Evolutionary conservation across 37 sponge, comb jelly and placozoan genomes (phyloP), one percentile per base, ranked within the genome.

Genomic region (Oscarella lobularis): DNA sequence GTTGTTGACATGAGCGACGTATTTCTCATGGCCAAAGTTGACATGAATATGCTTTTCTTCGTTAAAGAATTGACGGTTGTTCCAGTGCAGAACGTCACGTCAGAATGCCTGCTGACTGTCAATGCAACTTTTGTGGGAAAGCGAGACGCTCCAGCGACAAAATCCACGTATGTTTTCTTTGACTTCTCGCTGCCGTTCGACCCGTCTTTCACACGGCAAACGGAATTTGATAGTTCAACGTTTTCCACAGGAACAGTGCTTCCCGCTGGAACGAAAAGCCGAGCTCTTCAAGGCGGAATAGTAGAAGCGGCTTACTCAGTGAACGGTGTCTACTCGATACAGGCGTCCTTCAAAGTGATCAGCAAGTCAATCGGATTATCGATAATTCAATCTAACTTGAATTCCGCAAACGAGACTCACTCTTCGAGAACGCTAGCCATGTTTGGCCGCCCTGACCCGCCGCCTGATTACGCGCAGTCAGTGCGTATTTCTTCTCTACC

Each of bases 111-210:
- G 31, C 31, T 68, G 6, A 20, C 33, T 4, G 6, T 68, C 31
- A 68, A 68, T 35, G 71, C 31, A 20, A 68, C 31, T 14, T 20
- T 68, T 30, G 60, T 48, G 20, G 20, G 20, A 48, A 9, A 20
- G 60, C 9, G 60, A 48, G 60, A 48, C 20, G 60, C 20, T 48
- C n/a, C n/a, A n/a, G n/a, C n/a, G n/a, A n/a, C n/a, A n/a, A n/a
- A n/a, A n/a, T n/a, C n/a, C n/a, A n/a, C n/a, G n/a, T 48, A 48
- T 20, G 60, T 48, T 48, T 48, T 48, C 60, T 48, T 48, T 48
- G 60, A 48, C 60, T 48, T 48, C 14, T 27, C 60, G 14, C 20
- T 48, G 9, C 20, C 60, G 20, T 48, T 48, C 20, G 60, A 48
- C 60, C 14, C 60, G 20, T 27, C 60, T 27, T 48, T 48, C 20